A percentile compares a stretch with the other conserved stretches of the same genome.
phyloP scores from a whole-genome alignment of 2,888 invertebrate species.

The Octonoba sinensis region DNA sequence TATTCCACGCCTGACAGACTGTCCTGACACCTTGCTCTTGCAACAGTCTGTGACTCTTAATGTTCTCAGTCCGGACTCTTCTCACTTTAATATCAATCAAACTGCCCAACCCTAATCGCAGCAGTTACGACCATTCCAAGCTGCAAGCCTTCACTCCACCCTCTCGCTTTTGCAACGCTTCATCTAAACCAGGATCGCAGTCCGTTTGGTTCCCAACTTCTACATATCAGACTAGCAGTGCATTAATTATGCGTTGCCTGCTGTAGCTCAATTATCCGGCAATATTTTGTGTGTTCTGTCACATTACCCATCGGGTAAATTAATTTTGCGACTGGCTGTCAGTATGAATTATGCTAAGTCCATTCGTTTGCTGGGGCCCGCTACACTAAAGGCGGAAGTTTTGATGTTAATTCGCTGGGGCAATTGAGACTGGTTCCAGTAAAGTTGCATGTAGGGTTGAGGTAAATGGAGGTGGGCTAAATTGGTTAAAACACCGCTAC shows the following conservation, averaged over 20 bases:
- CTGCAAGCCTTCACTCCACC: conserved; percentile 13
- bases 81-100: conserved; percentile 46
- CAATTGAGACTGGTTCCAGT: no score
- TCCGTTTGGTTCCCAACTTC: background rate
- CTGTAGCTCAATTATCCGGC: conserved; percentile 51
- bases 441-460: no score
- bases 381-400: conserved; percentile 1
- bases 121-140: conserved; percentile 9
- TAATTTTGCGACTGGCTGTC: conserved; percentile 37
- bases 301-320: conserved; percentile 46
- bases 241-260: conserved; percentile 47
- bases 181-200: background rate
- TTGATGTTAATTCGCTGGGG: conserved; percentile 44
- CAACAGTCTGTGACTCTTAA: no score
- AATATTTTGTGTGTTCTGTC: conserved; percentile 55
- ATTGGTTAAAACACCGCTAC: no score
- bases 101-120: conserved; percentile 16
- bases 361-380: conserved; percentile 8
- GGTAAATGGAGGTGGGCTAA: no score
- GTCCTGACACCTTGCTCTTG: no score
- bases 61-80: conserved; percentile 1
- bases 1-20: no score
- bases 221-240: background rate
- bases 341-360: conserved; percentile 40
- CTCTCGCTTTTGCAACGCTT: background rate